Base-by-base conservation (phyloP, 1,140 invertebrate genomes). In the Dendroctonus ponderosae region DNA sequence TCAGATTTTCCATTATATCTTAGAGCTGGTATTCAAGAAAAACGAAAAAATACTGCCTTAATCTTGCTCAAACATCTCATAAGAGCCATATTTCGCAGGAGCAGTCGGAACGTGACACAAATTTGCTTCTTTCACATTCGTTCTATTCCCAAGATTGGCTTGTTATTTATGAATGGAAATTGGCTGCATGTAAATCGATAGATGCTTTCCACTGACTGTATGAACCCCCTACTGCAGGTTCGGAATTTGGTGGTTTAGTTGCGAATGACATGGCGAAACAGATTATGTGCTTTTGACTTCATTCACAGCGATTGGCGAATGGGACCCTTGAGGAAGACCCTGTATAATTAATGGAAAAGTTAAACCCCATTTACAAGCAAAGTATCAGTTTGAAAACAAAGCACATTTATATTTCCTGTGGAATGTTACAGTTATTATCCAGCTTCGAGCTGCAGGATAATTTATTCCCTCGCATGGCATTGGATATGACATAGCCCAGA, bases 131-230 rank as follows among this genome's bases (percentile, higher is more conserved):
- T 39, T 61, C 59, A 43, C 39, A 39, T 61, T 61, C 59, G 59
- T 61, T 49, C 37, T 49, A 40, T 61, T 39, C 41, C 40, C 59
- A 51, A 61, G 59, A 61, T 61, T 61, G 59, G 46, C 50, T 51
- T 61, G 59, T 61, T 61, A 61, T 61, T 61, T 61, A 61, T 61
- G 44, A 50, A 61, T 61, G 48, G 48, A 61, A 61, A 61, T 61
- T 44, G 46, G 46, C 26, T 26, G 26, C 26, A 50, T 50, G 46
- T 50, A 61, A 61, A 61, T 61, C 59, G 56, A 61, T 61, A 49
- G n/a, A 9, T 46, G 43, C n/a, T 9, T 46, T 46, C 4, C 43
- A 9, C 43, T 9, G n/a, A 8, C 8, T 9, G n/a, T 46, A 46
- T 12, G 4, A 46, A 8, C 8, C 43, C 43, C 43, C 1, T 46